Evolutionary conservation across 2,113 vertebrate species (phyloP).

Genomic region (Ivindomyrus marchei): DNA sequence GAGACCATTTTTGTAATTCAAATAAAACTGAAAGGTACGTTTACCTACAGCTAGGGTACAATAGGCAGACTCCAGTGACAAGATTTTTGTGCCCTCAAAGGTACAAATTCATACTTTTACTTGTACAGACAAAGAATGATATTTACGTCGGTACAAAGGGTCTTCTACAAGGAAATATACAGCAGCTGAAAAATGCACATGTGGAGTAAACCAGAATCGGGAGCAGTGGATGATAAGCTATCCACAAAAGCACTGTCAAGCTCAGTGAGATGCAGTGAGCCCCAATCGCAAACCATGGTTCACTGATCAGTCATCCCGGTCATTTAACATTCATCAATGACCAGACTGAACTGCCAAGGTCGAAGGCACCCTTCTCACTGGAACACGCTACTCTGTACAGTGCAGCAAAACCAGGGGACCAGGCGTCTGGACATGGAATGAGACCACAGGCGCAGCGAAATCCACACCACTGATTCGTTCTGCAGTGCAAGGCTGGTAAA

Average conservation of each 20-base stretch:
- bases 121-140: not conserved
- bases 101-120: not conserved
- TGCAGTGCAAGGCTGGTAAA: not conserved
- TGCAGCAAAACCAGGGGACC: not conserved
- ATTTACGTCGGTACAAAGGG: not conserved
- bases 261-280: not conserved
- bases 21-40: not conserved
- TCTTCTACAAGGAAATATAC: not conserved
- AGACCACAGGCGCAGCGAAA: not conserved
- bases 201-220: not conserved
- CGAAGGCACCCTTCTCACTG: not conserved
- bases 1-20: not conserved
- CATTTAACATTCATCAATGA: not conserved
- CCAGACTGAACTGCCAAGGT: constrained; percentile 1
- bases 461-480: not conserved
- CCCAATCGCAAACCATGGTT: not conserved
- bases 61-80: not conserved
- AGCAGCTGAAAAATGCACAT: not conserved
- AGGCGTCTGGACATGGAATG: not conserved
- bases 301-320: not conserved
- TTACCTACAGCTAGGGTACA: not conserved
- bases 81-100: not conserved
- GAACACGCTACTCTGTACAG: not conserved
- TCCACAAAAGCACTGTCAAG: not conserved
- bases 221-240: not conserved